Conservation (phyloP, 2,113 vertebrate genomes). For the Tachuris rubrigastra region DNA sequence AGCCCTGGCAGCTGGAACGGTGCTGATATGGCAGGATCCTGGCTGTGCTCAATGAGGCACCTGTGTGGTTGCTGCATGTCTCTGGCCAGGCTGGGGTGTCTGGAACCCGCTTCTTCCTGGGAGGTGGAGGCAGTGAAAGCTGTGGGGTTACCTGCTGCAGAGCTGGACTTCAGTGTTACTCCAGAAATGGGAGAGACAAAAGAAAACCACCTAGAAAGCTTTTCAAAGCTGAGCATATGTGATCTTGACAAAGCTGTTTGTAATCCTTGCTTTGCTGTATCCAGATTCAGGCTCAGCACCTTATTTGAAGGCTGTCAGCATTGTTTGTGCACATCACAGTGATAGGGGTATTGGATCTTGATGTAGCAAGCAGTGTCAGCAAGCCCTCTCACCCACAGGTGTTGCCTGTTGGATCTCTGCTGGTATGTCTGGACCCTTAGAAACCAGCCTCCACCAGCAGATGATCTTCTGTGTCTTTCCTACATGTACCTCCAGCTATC, state of each 20-base stretch:
- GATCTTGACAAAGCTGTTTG: neutral
- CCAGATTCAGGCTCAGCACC: neutral
- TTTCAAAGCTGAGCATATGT: neutral
- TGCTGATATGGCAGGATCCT: too few species aligned
- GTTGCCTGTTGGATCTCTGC: neutral
- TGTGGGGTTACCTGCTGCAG: neutral
- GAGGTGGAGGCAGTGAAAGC: neutral
- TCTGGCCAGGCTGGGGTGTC: neutral
- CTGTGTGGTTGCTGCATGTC: neutral
- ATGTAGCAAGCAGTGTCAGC: fast-evolving
- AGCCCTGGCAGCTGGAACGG: fast-evolving
- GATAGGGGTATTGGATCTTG: neutral
- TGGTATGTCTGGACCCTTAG: neutral
- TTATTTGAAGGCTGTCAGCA: neutral
- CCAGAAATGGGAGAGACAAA: neutral
- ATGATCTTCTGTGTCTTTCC: neutral
- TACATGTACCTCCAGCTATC: neutral
- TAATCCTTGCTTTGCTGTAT: neutral
- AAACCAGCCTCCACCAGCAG: neutral
- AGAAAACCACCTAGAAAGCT: neutral
- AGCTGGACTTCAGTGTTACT: neutral
- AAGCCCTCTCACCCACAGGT: too few species aligned
- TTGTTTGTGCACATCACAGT: neutral
- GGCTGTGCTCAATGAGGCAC: neutral
- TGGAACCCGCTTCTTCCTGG: neutral